Percentiles rank a stretch among this genome's conserved stretches.
Evolutionary conservation across 2,113 vertebrate species (phyloP).

Genomic region (Microtus richardsoni): DNA sequence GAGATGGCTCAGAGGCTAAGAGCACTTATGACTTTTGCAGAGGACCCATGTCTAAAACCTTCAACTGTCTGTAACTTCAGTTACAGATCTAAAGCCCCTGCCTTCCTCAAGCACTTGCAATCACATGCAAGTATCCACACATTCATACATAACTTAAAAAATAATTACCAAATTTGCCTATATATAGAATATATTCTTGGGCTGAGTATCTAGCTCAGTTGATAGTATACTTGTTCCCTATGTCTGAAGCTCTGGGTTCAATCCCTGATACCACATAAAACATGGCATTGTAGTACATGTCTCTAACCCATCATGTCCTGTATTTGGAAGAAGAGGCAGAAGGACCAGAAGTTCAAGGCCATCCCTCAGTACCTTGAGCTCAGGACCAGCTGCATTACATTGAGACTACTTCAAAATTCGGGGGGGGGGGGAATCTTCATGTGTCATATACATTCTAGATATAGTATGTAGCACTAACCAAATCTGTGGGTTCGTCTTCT

Average conservation of each 20-base stretch:
- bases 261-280: not conserved
- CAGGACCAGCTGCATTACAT: not conserved
- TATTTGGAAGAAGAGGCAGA: not conserved
- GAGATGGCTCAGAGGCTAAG: not conserved
- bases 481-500: constrained; percentile 96
- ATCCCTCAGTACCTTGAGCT: not conserved
- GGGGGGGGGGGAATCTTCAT: not conserved
- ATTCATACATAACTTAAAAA: not conserved
- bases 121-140: not conserved
- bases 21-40: not conserved
- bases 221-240: not conserved
- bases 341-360: not conserved
- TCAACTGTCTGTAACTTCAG: not conserved
- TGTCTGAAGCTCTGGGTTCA: not conserved
- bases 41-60: not conserved
- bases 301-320: not conserved
- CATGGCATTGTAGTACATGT: not conserved
- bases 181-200: not conserved
- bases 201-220: not conserved
- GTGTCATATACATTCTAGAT: not conserved
- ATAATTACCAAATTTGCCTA: not conserved
- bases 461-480: constrained; percentile 86
- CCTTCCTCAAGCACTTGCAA: not conserved
- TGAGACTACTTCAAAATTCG: not conserved
- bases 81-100: not conserved